Evolutionary conservation across 1,140 invertebrate genomes (phyloP).

Genomic region (Protaetia brevitarsis): DNA sequence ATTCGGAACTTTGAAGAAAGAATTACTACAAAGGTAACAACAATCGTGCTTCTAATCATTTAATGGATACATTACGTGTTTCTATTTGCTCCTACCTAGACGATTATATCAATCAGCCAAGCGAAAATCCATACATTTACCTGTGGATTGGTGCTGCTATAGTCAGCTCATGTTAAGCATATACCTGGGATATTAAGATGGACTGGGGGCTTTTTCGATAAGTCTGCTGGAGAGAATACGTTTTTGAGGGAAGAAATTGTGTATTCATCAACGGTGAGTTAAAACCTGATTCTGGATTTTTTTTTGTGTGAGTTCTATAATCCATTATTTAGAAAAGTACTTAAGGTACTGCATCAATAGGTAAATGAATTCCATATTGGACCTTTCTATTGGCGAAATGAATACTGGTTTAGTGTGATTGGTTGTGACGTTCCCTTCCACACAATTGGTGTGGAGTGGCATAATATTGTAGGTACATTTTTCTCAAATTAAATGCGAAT

Average conservation of each 20-base stretch:
- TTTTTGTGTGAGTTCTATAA: no score
- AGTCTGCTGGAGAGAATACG: conserved; percentile 73
- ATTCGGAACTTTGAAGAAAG: conserved; percentile 77
- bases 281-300: neutral
- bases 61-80: neutral
- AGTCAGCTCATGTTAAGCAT: conserved; percentile 75
- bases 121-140: conserved; percentile 67
- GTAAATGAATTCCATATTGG: no score
- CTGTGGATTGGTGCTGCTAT: conserved; percentile 66
- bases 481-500: no score
- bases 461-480: no score
- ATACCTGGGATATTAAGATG: conserved; percentile 89
- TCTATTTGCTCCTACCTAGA: neutral
- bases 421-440: no score
- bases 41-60: conserved; percentile 10
- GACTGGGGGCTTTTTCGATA: conserved; percentile 90
- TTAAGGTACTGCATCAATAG: no score
- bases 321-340: no score
- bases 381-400: no score
- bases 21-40: conserved; percentile 63
- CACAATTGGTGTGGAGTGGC: no score
- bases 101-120: conserved; percentile 26
- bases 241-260: conserved; percentile 67
- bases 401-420: no score
- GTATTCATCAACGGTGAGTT: conserved; percentile 60